Percentiles rank a stretch among this genome's conserved stretches.
Conservation (phyloP, 1,140 invertebrate species). For the Tetramorium simillimum region DNA sequence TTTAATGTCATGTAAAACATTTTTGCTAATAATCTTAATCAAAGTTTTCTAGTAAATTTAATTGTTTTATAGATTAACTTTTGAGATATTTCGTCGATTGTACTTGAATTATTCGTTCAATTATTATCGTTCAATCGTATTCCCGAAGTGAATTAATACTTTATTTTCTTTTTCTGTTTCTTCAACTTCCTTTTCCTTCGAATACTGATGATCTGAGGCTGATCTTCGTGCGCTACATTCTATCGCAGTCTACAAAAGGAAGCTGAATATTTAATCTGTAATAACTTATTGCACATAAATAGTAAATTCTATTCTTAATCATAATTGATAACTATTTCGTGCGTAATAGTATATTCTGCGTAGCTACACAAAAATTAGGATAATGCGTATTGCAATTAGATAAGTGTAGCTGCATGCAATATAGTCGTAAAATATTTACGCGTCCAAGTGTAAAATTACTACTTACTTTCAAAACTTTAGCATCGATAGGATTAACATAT, state of each 20-base stretch:
- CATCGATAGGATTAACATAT: constrained; percentile 80
- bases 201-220: not conserved
- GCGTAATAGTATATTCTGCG: not conserved
- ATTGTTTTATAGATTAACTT: not conserved
- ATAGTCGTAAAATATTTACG: not conserved
- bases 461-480: constrained; percentile 61
- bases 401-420: not conserved
- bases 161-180: not conserved
- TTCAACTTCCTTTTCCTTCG: not conserved
- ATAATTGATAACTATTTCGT: not conserved
- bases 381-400: not conserved
- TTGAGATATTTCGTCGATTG: not conserved
- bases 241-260: constrained; percentile 4
- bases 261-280: not conserved
- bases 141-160: not conserved
- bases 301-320: not conserved
- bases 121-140: too few species aligned
- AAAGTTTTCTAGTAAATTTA: too few species aligned
- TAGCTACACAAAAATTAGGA: not conserved
- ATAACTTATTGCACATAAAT: not conserved
- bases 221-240: not conserved
- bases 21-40: not conserved
- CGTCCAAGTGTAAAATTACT: not conserved
- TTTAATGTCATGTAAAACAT: not conserved
- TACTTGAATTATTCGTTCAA: not conserved